Conservation (phyloP, 2,888 invertebrate genomes). For the Adineta ricciae region DNA sequence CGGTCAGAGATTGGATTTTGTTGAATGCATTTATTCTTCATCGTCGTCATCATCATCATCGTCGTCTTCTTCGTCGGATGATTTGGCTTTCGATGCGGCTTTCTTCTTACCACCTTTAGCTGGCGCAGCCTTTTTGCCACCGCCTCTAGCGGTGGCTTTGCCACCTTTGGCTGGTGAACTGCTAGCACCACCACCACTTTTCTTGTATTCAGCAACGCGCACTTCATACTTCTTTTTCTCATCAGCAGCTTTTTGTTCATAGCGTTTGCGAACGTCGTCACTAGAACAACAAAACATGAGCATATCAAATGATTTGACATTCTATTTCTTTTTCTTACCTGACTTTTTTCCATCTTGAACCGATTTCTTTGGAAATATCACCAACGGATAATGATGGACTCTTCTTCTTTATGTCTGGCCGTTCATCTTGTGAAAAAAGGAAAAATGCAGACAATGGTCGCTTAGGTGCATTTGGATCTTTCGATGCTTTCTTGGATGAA, state of each 20-base stretch:
- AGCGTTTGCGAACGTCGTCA: background rate
- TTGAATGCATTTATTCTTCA: background rate
- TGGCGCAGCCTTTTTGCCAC: background rate
- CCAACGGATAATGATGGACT: background rate
- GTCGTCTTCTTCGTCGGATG: background rate
- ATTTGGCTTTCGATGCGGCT: background rate
- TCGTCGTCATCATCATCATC: background rate
- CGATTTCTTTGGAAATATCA: background rate
- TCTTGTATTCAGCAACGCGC: background rate
- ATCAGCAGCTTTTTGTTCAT: conserved; percentile 8
- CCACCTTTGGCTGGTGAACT: background rate
- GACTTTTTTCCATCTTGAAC: conserved; percentile 6
- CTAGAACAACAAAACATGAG: background rate
- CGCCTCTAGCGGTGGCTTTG: background rate
- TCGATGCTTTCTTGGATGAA: background rate
- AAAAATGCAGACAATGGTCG: conserved; percentile 16
- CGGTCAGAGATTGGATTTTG: background rate
- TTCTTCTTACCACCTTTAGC: background rate
- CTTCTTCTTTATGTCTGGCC: background rate
- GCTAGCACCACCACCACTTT: background rate
- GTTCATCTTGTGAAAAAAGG: conserved; percentile 21
- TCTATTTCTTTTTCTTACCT: background rate
- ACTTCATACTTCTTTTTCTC: conserved; percentile 16
- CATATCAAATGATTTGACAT: background rate
- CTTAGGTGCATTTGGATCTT: conserved; percentile 18